Conservation (phyloP, 2,797 vertebrate species). For the Pantherophis vulpinus region DNA sequence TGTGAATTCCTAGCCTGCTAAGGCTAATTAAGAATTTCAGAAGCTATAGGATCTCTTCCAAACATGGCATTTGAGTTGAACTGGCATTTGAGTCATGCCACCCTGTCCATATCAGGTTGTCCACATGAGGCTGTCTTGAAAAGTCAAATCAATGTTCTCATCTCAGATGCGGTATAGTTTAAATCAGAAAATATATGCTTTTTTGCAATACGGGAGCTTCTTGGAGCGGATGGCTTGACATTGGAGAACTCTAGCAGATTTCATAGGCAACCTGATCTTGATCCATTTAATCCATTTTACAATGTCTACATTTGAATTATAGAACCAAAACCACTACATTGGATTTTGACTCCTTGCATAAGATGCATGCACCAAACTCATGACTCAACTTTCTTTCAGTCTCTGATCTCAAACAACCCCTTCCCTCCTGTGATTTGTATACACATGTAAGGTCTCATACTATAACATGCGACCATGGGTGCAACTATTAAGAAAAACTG, state of each 20-base stretch:
- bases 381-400: not conserved
- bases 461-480: not conserved
- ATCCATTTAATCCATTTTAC: not conserved
- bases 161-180: not conserved
- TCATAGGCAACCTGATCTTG: not conserved
- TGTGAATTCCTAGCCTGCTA: not conserved
- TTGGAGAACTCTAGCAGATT: not conserved
- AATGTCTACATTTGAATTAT: not conserved
- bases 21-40: not conserved
- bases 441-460: not conserved
- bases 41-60: not conserved
- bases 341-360: not conserved
- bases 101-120: not conserved
- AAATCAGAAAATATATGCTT: not conserved
- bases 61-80: not conserved
- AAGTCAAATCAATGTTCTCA: not conserved
- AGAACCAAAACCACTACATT: not conserved
- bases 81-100: not conserved
- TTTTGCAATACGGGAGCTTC: not conserved
- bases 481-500: not conserved
- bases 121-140: not conserved
- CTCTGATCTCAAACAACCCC: not conserved
- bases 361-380: not conserved
- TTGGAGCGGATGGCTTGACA: not conserved
- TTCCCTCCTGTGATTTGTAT: not conserved